Evolutionary conservation across 2,797 vertebrate species (phyloP).

Genomic region (Cirrhinus mrigala): DNA sequence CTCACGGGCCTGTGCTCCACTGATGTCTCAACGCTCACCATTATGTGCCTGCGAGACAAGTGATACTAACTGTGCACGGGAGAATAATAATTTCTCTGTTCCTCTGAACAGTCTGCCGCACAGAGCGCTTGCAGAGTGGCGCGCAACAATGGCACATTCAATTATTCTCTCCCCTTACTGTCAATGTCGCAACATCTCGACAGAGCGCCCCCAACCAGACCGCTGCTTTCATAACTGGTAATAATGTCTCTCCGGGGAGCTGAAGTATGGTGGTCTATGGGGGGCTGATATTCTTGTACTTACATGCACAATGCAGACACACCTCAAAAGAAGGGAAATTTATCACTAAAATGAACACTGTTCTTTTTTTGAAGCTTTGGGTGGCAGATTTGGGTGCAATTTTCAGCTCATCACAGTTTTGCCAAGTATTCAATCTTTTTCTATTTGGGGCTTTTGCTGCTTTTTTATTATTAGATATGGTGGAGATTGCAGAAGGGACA

Average conservation of each 20-base stretch:
- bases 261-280: constrained; percentile 34
- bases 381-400: constrained; percentile 37
- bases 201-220: constrained; percentile 36
- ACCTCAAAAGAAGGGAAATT: background rate
- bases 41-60: constrained; percentile 62
- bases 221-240: constrained; percentile 49
- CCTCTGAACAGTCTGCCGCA: constrained; percentile 29
- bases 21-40: constrained; percentile 45
- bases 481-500: constrained; percentile 53
- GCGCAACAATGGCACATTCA: constrained; percentile 52
- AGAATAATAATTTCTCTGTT: constrained; percentile 51
- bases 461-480: background rate
- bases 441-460: background rate
- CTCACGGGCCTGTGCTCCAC: constrained; percentile 55
- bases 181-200: constrained; percentile 41
- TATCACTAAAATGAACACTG: constrained; percentile 22
- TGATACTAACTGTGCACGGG: constrained; percentile 47
- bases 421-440: constrained; percentile 14
- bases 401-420: constrained; percentile 35
- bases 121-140: background rate
- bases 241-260: constrained; percentile 50
- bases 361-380: constrained; percentile 13
- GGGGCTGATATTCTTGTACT: background rate
- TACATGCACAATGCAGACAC: background rate
- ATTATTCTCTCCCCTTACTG: constrained; percentile 54